Evolutionary conservation across 2,888 invertebrate genomes (phyloP).

Genomic region (Beris chalybata): DNA sequence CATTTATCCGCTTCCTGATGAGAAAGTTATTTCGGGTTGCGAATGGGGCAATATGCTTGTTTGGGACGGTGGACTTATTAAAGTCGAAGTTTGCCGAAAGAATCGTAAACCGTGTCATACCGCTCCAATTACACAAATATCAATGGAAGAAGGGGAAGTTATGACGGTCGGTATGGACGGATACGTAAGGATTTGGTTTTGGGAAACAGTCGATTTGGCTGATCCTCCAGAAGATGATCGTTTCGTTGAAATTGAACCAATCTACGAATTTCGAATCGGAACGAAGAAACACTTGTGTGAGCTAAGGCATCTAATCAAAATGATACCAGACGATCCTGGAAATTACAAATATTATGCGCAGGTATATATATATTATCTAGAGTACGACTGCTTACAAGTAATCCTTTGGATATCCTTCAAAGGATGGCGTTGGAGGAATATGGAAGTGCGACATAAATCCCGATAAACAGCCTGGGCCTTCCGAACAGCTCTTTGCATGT

Average conservation of each 20-base stretch:
- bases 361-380: slow-evolving; percentile 57
- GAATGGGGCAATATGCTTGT: slow-evolving; percentile 90
- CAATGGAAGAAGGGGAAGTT: slow-evolving; percentile 50
- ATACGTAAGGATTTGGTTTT: slow-evolving; percentile 82
- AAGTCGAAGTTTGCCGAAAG: slow-evolving; percentile 76
- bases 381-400: slow-evolving; percentile 2
- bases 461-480: slow-evolving; percentile 54
- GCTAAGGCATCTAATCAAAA: slow-evolving; percentile 50
- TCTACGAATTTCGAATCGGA: slow-evolving; percentile 74
- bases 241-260: slow-evolving; percentile 81
- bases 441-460: slow-evolving; percentile 72
- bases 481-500: slow-evolving; percentile 63
- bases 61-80: slow-evolving; percentile 89
- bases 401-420: not conserved
- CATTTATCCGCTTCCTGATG: slow-evolving; percentile 83
- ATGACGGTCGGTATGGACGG: slow-evolving; percentile 69
- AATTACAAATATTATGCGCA: slow-evolving; percentile 71
- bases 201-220: slow-evolving; percentile 86
- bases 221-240: slow-evolving; percentile 80
- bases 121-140: slow-evolving; percentile 64
- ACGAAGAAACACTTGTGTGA: slow-evolving; percentile 45
- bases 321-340: slow-evolving; percentile 54
- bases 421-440: slow-evolving; percentile 86
- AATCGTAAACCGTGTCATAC: slow-evolving; percentile 74
- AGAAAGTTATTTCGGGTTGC: slow-evolving; percentile 84